Conservation (phyloP, 2,888 invertebrate genomes). For the Hymenopus coronatus region DNA sequence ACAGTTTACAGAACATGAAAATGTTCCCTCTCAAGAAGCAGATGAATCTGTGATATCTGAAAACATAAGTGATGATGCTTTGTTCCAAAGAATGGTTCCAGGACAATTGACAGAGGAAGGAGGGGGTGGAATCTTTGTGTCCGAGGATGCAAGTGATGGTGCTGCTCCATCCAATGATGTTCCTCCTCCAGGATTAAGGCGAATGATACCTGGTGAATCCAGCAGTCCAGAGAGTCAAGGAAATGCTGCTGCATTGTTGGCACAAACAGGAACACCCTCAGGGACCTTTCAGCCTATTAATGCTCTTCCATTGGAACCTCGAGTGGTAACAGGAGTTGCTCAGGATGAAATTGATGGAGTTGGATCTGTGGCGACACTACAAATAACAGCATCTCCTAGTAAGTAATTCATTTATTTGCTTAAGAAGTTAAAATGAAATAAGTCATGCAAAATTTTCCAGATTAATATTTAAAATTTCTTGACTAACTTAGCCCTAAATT, state of each 20-base stretch:
- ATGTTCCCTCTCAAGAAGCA: not conserved
- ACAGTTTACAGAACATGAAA: conserved; percentile 47
- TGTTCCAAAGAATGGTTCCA: conserved; percentile 27
- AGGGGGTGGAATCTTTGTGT: conserved; percentile 5
- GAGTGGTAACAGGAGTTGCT: conserved; percentile 36
- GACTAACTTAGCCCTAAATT: too few relatives aligned
- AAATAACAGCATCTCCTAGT: not conserved
- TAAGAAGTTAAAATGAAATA: not conserved
- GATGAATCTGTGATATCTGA: not conserved
- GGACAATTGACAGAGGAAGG: conserved; percentile 28
- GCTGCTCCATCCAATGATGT: conserved; percentile 46
- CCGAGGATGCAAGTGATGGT: not conserved
- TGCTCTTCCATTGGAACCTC: conserved; percentile 24
- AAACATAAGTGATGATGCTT: not conserved
- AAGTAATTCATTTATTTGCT: not conserved
- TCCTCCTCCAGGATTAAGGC: conserved; percentile 49
- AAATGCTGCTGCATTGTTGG: not conserved
- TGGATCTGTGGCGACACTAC: not conserved
- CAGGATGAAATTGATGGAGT: conserved; percentile 29
- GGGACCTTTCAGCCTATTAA: conserved; percentile 27
- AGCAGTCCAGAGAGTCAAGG: conserved; percentile 35
- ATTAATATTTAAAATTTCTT: too few relatives aligned
- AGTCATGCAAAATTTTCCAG: too few relatives aligned
- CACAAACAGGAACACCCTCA: not conserved
- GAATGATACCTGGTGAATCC: conserved; percentile 37